Evolutionary conservation across 2,113 vertebrate species (phyloP).

Genomic region (Cynocephalus volans): DNA sequence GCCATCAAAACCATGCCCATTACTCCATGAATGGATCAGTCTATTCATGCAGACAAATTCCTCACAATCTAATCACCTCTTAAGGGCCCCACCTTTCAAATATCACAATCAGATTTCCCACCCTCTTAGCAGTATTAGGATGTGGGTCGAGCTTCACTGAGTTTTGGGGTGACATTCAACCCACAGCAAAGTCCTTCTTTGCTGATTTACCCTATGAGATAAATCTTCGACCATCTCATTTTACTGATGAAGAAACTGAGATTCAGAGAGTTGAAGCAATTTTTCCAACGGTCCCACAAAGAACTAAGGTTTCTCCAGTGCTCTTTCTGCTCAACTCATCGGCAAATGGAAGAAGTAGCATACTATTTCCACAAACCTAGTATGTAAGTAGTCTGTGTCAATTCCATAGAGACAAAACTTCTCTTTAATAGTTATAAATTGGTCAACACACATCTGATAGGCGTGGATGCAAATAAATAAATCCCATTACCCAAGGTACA

Average conservation of each 20-base stretch:
- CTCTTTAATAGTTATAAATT: slow-evolving; percentile 53
- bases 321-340: neutral
- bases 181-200: neutral
- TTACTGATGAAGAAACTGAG: neutral
- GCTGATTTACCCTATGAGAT: neutral
- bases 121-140: no score
- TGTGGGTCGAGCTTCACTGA: no score
- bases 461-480: neutral
- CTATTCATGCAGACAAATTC: no score
- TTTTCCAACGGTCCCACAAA: neutral
- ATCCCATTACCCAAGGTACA: neutral
- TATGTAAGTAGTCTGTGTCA: neutral
- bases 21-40: no score
- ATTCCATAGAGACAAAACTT: neutral
- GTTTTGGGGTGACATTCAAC: no score
- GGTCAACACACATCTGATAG: neutral
- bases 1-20: no score
- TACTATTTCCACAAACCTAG: neutral
- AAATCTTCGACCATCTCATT: neutral
- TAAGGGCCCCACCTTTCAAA: no score
- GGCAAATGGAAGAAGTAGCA: neutral
- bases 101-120: no score
- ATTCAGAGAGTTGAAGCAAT: neutral
- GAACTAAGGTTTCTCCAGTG: neutral
- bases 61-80: no score